Base-by-base conservation (phyloP, 2,113 vertebrate genomes). In the Zapornia atra region DNA sequence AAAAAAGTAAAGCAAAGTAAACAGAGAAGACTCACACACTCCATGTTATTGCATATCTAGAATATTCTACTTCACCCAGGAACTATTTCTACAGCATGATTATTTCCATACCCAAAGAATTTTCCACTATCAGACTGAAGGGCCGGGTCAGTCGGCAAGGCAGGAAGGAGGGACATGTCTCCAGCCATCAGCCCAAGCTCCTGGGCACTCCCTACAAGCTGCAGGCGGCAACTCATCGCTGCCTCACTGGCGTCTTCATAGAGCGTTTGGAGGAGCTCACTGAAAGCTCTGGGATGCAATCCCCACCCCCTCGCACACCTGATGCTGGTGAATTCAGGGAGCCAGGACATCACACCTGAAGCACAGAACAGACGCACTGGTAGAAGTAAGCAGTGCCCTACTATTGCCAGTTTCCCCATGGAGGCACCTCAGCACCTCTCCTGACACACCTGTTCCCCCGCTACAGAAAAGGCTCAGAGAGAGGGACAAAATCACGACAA, bases 101-200 rank as follows among this genome's bases (percentile, higher is more conserved):
- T 46, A 22, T 53, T 46, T 11, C 4, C 28, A 25, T 2, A 53
- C 3, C 6, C 29, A 10, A n/a, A 28, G n/a, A 22, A 17, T 12
- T 34, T 25, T 25, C n/a, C 19, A 5, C 36, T 29, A n/a, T 15
- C 78, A 60, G 12, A 31, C 34, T 21, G 21, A 65, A 31, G 3
- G 1, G 3, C 1, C 20, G 33, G 24, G 33, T 61, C 5, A 54
- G 38, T 29, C 7, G 31, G 56, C 42, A 34, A 70, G 46, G 13
- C 4, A 8, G 10, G 34, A 48, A 3, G 15, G 6, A 13, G 29
- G 28, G 24, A 3, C 6, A 10, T 3, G 16, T 34, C 34, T n/a
- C 14, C 34, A 25, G 34, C 18, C 18, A 1, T 0, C 53, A 48
- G 31, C 18, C 0, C 4, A 15, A 34, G 0, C 2, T 14, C 15